Percentiles rank a stretch among this genome's conserved stretches.
phyloP scores from a whole-genome alignment of 2,113 vertebrate species.

The Colius striatus region DNA sequence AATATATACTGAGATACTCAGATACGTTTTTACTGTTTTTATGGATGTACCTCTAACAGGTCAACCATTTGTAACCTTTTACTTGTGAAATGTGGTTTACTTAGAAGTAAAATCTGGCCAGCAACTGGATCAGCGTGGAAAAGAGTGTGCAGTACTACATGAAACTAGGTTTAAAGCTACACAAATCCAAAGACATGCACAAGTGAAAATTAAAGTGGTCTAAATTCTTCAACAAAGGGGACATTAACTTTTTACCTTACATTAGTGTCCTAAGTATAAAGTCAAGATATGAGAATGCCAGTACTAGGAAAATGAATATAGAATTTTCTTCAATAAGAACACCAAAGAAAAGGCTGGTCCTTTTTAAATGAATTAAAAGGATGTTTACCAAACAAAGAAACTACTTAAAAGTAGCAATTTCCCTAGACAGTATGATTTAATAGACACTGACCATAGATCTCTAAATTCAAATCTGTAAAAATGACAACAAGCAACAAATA shows the following conservation, averaged over 20 bases:
- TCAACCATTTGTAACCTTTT: not conserved
- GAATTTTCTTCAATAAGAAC: not conserved
- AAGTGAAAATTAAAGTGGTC: not conserved
- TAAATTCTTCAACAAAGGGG: not conserved
- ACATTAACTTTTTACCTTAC: too few relatives aligned
- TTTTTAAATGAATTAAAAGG: too few relatives aligned
- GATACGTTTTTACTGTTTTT: not conserved
- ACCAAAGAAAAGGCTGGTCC: not conserved
- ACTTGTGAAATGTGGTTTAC: not conserved
- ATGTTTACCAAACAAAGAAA: not conserved
- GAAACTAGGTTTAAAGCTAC: not conserved
- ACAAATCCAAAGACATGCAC: not conserved
- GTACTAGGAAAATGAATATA: not conserved
- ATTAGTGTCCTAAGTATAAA: too few relatives aligned
- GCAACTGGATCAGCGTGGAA: not conserved
- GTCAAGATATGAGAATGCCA: not conserved
- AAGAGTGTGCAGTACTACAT: not conserved
- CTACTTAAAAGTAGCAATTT: not conserved
- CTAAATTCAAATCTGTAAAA: not conserved
- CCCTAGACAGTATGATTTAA: not conserved
- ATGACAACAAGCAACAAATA: not conserved
- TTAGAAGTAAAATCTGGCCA: not conserved
- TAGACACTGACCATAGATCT: not conserved
- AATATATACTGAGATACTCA: too few relatives aligned
- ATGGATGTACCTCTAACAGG: not conserved